Evolutionary conservation across 2,113 vertebrate genomes (phyloP).

Genomic region (Muntiacus reevesi): DNA sequence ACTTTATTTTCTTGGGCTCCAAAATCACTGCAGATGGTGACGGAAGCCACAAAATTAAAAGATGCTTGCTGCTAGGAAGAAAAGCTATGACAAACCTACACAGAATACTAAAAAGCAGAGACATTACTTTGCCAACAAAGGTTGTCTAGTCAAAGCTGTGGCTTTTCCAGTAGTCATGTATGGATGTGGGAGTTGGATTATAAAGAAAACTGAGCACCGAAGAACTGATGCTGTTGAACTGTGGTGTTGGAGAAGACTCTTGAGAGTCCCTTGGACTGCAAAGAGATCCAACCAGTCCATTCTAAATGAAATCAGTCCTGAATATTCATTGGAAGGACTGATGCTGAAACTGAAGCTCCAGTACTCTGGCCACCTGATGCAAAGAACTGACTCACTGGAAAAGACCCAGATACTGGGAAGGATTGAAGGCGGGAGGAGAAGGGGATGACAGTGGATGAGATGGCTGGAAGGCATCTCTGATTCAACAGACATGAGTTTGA

Average conservation of each 20-base stretch:
- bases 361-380: background rate
- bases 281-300: background rate
- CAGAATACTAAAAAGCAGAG: background rate
- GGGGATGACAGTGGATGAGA: accelerated
- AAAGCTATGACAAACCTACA: background rate
- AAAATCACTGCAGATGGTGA: background rate
- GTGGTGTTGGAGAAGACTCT: background rate
- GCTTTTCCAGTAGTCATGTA: background rate
- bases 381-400: background rate
- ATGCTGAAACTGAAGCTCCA: background rate
- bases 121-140: background rate
- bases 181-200: background rate
- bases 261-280: background rate
- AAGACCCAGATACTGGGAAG: background rate
- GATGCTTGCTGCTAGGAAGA: background rate
- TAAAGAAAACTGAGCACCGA: background rate
- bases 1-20: background rate
- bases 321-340: background rate
- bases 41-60: background rate
- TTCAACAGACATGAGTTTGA: background rate
- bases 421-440: background rate
- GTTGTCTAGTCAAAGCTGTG: background rate
- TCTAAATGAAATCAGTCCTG: background rate
- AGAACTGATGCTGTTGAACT: background rate
- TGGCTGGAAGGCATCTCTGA: background rate